Conservation (phyloP, 2,888 invertebrate genomes). For the Eupithecia dodoneata region DNA sequence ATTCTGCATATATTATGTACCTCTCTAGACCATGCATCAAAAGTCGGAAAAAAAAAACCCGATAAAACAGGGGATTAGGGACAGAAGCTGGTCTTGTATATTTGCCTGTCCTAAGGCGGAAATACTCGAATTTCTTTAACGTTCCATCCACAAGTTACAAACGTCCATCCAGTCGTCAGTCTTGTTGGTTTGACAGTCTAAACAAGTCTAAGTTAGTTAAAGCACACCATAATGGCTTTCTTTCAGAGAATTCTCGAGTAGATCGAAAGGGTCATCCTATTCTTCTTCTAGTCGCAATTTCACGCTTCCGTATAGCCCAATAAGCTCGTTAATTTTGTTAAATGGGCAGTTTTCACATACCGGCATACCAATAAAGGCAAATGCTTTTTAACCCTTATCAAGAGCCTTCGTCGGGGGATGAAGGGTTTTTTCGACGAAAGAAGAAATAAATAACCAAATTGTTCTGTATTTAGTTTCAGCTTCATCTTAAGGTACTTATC, state of each 20-base stretch:
- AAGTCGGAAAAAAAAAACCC: no score
- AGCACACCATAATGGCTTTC: neutral
- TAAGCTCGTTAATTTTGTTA: slow-evolving; percentile 16
- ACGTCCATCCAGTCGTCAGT: no score
- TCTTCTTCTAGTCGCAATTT: slow-evolving; percentile 3
- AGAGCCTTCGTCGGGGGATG: neutral
- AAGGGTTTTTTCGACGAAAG: slow-evolving; percentile 7
- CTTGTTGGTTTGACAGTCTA: neutral
- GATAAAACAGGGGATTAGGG: no score
- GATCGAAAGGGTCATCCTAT: slow-evolving; percentile 8
- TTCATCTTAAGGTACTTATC: neutral
- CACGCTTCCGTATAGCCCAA: slow-evolving; percentile 9
- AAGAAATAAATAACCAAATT: slow-evolving; percentile 14
- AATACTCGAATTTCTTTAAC: neutral
- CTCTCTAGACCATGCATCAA: no score
- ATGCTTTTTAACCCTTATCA: slow-evolving; percentile 19
- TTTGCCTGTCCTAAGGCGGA: neutral
- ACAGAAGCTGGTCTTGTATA: no score
- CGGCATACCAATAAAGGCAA: slow-evolving; percentile 16
- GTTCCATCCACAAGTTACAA: no score
- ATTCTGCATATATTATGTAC: no score
- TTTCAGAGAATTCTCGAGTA: neutral
- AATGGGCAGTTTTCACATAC: slow-evolving; percentile 17
- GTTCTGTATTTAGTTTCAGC: slow-evolving; percentile 4
- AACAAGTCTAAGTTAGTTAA: neutral